Evolutionary conservation across 92 coral and sea anemone species (phyloP).

Genomic region (Bergia sp.): DNA sequence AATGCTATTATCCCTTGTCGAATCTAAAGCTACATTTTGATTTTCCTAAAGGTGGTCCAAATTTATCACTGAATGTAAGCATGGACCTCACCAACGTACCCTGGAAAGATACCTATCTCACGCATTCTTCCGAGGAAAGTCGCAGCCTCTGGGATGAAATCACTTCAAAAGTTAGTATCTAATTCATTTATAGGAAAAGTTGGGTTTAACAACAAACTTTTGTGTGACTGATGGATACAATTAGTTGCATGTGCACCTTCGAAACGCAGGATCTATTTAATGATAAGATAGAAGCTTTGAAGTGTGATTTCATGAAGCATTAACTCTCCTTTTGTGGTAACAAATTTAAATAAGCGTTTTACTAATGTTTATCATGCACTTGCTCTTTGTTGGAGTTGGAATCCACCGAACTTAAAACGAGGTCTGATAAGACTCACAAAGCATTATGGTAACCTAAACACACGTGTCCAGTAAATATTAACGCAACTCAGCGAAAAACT

Average conservation of each 20-base stretch:
- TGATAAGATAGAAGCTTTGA: too few species aligned
- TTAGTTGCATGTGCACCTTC: too few species aligned
- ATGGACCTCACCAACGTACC: not conserved
- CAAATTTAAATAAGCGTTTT: too few species aligned
- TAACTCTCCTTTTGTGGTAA: too few species aligned
- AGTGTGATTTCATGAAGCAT: too few species aligned
- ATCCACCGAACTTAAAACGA: not conserved
- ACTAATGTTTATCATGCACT: not conserved
- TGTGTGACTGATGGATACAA: too few species aligned
- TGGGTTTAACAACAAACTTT: too few species aligned
- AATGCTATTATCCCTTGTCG: too few species aligned
- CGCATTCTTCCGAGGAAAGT: not conserved
- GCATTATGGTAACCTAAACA: not conserved
- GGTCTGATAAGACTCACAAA: not conserved
- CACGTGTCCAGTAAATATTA: too few species aligned
- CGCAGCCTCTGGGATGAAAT: not conserved
- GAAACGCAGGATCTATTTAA: too few species aligned
- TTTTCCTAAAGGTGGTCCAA: constrained; percentile 6
- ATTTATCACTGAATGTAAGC: not conserved
- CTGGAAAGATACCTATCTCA: not conserved
- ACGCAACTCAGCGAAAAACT: too few species aligned
- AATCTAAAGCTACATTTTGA: too few species aligned
- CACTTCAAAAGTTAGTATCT: not conserved
- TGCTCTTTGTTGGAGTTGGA: not conserved
- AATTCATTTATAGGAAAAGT: not conserved